A percentile compares a stretch with the other conserved stretches of the same genome.
Evolutionary conservation across 2,797 vertebrate species (phyloP).

Genomic region (Yasuhikotakia modesta): DNA sequence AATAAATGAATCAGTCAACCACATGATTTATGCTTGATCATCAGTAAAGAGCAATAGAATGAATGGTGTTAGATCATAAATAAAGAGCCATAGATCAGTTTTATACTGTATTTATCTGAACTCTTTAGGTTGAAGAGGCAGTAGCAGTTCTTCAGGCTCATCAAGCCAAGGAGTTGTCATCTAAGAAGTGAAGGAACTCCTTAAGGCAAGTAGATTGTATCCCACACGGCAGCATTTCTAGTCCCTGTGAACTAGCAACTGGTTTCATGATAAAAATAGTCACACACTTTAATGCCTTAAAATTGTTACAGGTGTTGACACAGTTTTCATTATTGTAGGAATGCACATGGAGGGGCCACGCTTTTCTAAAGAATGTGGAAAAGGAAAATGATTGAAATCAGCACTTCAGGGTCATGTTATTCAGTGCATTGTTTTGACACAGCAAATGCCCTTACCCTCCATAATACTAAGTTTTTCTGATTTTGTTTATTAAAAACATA

Average conservation of each 20-base stretch:
- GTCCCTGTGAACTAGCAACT: background rate
- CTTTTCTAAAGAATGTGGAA: slow-evolving; percentile 55
- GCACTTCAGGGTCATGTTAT: slow-evolving; percentile 49
- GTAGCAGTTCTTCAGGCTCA: slow-evolving; percentile 91
- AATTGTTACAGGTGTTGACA: no score
- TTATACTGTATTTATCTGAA: background rate
- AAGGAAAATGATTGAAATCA: slow-evolving; percentile 40
- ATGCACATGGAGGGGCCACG: slow-evolving; percentile 27
- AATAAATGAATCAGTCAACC: no score
- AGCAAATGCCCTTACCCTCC: slow-evolving; percentile 65
- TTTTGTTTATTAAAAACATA: slow-evolving; percentile 74
- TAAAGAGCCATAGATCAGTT: no score
- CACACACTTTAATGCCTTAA: no score
- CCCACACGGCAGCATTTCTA: background rate
- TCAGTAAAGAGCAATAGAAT: no score
- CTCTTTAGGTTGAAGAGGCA: slow-evolving; percentile 87
- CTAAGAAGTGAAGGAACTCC: slow-evolving; percentile 70
- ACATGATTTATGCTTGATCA: no score
- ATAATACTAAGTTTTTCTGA: slow-evolving; percentile 60
- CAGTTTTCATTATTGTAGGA: slow-evolving; percentile 53
- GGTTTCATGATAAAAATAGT: background rate
- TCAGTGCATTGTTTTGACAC: slow-evolving; percentile 48
- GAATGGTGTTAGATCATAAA: no score
- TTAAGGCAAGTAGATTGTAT: slow-evolving; percentile 62
- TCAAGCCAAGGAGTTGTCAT: slow-evolving; percentile 76